phyloP scores from a whole-genome alignment of 2,888 invertebrate genomes.

The Noctua fimbriata region DNA sequence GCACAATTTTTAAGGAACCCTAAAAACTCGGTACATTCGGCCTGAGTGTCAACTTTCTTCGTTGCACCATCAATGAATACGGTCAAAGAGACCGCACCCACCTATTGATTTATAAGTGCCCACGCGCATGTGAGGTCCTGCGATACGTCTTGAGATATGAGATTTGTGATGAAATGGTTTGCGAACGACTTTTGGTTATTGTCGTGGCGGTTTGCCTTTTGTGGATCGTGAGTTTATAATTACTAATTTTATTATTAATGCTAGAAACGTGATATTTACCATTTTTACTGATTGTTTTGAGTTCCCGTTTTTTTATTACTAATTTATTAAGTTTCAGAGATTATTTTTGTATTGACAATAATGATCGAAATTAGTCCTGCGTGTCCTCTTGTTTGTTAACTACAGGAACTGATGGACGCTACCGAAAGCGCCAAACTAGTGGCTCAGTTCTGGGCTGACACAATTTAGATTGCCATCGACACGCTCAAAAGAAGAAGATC shows the following conservation, averaged over 20 bases:
- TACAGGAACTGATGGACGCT: too few species aligned
- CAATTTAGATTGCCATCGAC: too few species aligned
- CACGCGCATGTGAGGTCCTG: conserved; percentile 62
- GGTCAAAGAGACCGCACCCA: conserved; percentile 84
- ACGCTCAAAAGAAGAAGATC: too few species aligned
- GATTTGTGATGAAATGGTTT: conserved; percentile 6
- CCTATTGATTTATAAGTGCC: conserved; percentile 85
- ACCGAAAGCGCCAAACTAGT: too few species aligned
- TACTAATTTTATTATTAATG: too few species aligned
- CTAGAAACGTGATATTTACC: too few species aligned
- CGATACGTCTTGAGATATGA: conserved; percentile 73
- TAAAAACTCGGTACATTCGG: conserved; percentile 62
- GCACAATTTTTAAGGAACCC: background rate
- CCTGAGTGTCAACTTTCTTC: conserved; percentile 79
- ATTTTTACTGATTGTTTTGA: too few species aligned
- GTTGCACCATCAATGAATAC: conserved; percentile 79
- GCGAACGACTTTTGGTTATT: background rate
- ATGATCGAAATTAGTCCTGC: background rate
- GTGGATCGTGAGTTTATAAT: background rate
- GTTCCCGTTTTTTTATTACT: too few species aligned
- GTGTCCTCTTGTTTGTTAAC: too few species aligned
- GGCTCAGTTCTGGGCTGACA: too few species aligned
- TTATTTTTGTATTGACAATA: background rate
- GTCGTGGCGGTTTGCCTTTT: background rate
- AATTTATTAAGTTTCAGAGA: too few species aligned